Conservation (phyloP, 2,797 vertebrate genomes). For the Diplodus puntazzo region DNA sequence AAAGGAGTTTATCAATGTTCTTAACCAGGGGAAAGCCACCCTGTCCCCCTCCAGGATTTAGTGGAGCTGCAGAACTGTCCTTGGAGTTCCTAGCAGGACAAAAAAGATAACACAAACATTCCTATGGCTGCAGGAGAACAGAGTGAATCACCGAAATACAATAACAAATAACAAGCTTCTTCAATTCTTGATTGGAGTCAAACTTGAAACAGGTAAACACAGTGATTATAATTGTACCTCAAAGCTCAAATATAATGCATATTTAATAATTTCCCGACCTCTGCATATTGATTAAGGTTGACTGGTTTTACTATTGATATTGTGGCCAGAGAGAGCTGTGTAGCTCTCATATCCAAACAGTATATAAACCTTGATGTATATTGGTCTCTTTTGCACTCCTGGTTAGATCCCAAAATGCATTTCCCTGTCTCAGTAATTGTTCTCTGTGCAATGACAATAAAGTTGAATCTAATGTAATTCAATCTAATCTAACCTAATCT, state of each 20-base stretch:
- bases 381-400: background rate
- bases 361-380: background rate
- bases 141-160: slow-evolving; percentile 18
- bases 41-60: slow-evolving; percentile 47
- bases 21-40: slow-evolving; percentile 35
- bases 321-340: background rate
- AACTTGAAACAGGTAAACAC: background rate
- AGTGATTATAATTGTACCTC: slow-evolving; percentile 8
- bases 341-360: background rate
- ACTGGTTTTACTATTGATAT: background rate
- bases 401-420: background rate
- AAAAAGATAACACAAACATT: slow-evolving; percentile 36
- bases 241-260: slow-evolving; percentile 8
- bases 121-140: background rate
- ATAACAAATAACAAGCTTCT: background rate
- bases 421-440: background rate
- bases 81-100: slow-evolving; percentile 29
- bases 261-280: background rate
- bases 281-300: slow-evolving; percentile 7
- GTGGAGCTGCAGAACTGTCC: slow-evolving; percentile 25
- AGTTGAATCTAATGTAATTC: background rate
- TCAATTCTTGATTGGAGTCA: slow-evolving; percentile 12
- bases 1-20: slow-evolving; percentile 54
- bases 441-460: background rate
- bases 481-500: background rate